Base-by-base conservation (phyloP, 2,113 vertebrate genomes). In the Tiliqua scincoides region DNA sequence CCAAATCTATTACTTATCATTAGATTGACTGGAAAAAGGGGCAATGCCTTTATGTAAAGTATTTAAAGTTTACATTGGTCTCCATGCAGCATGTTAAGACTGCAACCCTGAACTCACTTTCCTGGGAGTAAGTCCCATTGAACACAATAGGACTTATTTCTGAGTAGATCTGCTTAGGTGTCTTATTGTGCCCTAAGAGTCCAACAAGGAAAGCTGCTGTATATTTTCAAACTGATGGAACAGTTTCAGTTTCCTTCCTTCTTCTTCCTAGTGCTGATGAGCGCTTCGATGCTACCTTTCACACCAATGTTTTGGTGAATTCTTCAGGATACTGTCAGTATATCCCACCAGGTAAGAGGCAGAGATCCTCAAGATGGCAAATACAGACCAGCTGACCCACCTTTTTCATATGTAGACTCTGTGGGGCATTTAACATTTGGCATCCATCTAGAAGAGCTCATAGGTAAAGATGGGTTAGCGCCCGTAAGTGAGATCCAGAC, bases 221-320 rank as follows among this genome's bases (percentile, higher is more conserved):
- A 10, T 21, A 4, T 12, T 52, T 54, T 6, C 14, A 35, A 54
- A 70, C 23, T 6, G 63, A 67, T 52, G n/a, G 62, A 65, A 75
- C 11, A 23, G 15, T 27, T 62, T 32, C 27, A 4, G 84, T 81
- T 89, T 35, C 43, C 35, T 91, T 63, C 88, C 70, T 80, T 76
- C 68, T 59, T 86, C 48, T 48, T 93, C 95, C 89, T 94, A 99
- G 99, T 93, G 99, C 98, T 27, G 98, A 99, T 79, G 98, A 99
- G 93, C 95, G 97, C 52, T 99, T 99, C 85, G 98, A 99, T 90
- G 98, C 98, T 75, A 98, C 98, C 0, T 99, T 98, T 95, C 98
- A 98, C 89, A 99, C 98, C 91, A 99, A 99, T 1, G 96, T 99
- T 90, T 72, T 99, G 91, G 98, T 99, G 91, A 96, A 97, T 87